Base-by-base conservation (phyloP, 2,888 invertebrate species). In the Cosmopolites sordidus region DNA sequence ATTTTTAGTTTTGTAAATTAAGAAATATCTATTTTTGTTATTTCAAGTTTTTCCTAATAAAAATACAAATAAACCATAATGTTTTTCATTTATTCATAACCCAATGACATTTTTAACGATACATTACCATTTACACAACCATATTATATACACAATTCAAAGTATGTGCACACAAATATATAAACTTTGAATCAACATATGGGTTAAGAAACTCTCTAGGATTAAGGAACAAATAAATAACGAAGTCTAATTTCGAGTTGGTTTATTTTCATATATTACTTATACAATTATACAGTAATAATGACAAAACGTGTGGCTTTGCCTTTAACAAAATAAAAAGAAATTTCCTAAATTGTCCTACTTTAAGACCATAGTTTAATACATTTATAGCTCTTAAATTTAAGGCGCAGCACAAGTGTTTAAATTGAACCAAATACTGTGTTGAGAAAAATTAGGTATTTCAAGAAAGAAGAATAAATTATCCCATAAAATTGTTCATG, bases 261-360 rank as follows among this genome's bases (percentile, higher is more conserved):
- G 33, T 56, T 67, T 66, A 66, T 67, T 66, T 65, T 43, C 64
- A 65, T 68, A 66, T 67, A 66, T 67, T 69, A 69, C 67, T 68
- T 69, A 67, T 67, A 70, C 70, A 70, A 70, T 70, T 68, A 69
- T 69, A 70, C 67, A 69, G 62, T 70, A 66, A 66, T 58, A 58
- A 61, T 58, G 59, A 61, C 58, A 59, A 61, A 56, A 60, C 62
- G 55, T 62, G 51, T 50, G 56, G 56, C 56, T 60, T 62, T 59
- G 58, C 56, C 58, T 59, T 58, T 48, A 56, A 48, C 29, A 54
- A 57, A 61, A 59, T 58, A 50, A 61, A 59, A n/a, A 63, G 59
- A 63, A 64, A 65, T 66, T 65, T 56, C 58, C 66, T 66, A 66
- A 61, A 62, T 61, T 63, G 58, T 56, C 60, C 65, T 64, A 66